Evolutionary conservation across 2,113 vertebrate genomes (phyloP).

Genomic region (Esox niger): DNA sequence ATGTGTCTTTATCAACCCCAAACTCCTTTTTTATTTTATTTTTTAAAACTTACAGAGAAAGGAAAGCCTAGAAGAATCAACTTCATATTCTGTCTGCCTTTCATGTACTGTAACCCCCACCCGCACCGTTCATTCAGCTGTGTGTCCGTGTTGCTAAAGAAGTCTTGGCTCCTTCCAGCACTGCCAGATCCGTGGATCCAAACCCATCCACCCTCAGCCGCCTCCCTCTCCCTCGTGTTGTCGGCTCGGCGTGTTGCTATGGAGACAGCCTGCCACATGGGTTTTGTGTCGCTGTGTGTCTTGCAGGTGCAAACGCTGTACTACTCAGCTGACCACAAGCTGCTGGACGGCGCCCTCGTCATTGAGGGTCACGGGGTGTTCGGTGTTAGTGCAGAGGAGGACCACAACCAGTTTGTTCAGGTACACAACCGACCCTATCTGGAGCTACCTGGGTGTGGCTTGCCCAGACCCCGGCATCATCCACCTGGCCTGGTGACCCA

Average conservation of each 20-base stretch:
- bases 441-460: not conserved
- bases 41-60: slow-evolving; percentile 44
- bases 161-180: slow-evolving; percentile 27
- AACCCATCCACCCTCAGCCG: slow-evolving; percentile 23
- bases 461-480: slow-evolving; percentile 8
- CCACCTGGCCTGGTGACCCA: not conserved
- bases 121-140: slow-evolving; percentile 4
- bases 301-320: slow-evolving; percentile 99
- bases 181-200: slow-evolving; percentile 44
- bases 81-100: slow-evolving; percentile 26
- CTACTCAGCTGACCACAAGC: slow-evolving; percentile 99
- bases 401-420: slow-evolving; percentile 99
- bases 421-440: slow-evolving; percentile 75
- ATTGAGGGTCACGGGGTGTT: slow-evolving; percentile 89
- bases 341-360: slow-evolving; percentile 97
- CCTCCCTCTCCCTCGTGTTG: slow-evolving; percentile 20
- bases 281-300: slow-evolving; percentile 92
- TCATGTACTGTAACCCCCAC: slow-evolving; percentile 26
- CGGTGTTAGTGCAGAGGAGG: slow-evolving; percentile 97
- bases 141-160: slow-evolving; percentile 29
- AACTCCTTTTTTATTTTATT: slow-evolving; percentile 5
- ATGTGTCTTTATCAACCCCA: slow-evolving; percentile 9
- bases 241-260: slow-evolving; percentile 73
- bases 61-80: not conserved
- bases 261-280: slow-evolving; percentile 91